A percentile compares a stretch with the other conserved stretches of the same genome.
phyloP scores from a whole-genome alignment of 2,797 vertebrate genomes.

The Petrocephalus sullivani region DNA sequence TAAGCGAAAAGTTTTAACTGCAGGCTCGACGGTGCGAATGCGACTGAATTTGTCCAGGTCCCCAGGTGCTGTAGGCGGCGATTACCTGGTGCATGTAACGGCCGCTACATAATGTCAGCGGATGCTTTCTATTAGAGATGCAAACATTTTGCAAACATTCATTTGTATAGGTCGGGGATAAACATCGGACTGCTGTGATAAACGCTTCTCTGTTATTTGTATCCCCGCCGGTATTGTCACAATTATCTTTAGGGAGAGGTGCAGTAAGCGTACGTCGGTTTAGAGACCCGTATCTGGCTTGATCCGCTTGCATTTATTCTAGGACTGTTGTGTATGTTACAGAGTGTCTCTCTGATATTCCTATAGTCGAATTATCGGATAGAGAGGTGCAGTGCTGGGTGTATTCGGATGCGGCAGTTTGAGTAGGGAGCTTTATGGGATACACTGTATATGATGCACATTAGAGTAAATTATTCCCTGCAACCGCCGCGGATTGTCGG shows the following conservation, averaged over 20 bases:
- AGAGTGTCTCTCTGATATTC: background rate
- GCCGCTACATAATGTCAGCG: background rate
- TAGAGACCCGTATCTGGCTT: background rate
- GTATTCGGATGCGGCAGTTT: background rate
- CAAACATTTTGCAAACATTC: background rate
- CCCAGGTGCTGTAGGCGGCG: background rate
- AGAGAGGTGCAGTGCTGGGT: background rate
- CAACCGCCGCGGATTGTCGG: background rate
- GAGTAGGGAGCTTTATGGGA: background rate
- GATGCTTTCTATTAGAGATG: background rate
- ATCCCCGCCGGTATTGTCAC: background rate
- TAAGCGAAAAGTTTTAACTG: conserved; percentile 19
- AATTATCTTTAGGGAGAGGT: background rate
- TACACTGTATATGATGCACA: background rate
- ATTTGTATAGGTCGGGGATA: background rate
- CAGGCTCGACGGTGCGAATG: background rate
- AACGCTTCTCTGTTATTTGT: background rate
- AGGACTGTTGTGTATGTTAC: background rate
- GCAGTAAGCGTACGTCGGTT: background rate
- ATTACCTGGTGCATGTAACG: background rate
- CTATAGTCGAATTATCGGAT: background rate
- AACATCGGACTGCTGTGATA: background rate
- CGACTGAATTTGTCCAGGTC: conserved; percentile 4
- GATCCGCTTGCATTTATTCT: background rate
- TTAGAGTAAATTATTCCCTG: background rate